Conservation (phyloP, 2,888 invertebrate genomes). For the Drosophila neonasuta region DNA sequence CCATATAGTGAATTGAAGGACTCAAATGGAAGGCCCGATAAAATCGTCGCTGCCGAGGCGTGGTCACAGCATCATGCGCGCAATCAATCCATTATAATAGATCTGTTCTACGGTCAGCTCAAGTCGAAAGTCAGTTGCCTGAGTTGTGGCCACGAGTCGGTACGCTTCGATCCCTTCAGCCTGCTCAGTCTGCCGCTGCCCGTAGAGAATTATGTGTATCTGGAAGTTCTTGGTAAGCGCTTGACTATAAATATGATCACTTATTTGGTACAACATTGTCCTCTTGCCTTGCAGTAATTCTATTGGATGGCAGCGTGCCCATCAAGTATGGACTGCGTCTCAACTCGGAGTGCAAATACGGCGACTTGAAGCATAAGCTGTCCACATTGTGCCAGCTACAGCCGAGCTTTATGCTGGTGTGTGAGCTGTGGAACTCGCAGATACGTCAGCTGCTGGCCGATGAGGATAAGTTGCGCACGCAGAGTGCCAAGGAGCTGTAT, state of each 20-base stretch:
- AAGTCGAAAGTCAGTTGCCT: conserved; percentile 93
- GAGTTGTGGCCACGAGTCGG: conserved; percentile 91
- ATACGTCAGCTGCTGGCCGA: conserved; percentile 85
- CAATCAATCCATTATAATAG: conserved; percentile 94
- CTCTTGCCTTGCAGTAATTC: conserved; percentile 84
- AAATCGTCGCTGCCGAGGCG: conserved; percentile 87
- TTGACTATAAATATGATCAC: not conserved
- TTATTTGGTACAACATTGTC: not conserved
- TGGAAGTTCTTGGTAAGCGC: conserved; percentile 87
- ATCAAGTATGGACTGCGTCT: conserved; percentile 92
- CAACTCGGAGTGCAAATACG: conserved; percentile 91
- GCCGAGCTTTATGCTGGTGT: conserved; percentile 86
- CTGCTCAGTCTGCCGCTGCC: conserved; percentile 94
- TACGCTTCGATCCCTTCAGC: conserved; percentile 96
- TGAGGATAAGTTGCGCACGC: conserved; percentile 83
- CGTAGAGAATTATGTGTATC: conserved; percentile 91
- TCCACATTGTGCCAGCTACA: conserved; percentile 85
- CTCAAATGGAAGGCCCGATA: conserved; percentile 90
- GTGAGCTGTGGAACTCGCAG: conserved; percentile 88
- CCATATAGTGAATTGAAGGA: conserved; percentile 89
- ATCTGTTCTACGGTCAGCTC: conserved; percentile 95
- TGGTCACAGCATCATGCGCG: conserved; percentile 92
- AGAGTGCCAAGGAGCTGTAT: conserved; percentile 84
- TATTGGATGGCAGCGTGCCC: conserved; percentile 92
- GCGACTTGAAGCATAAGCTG: conserved; percentile 89